Conservation (phyloP, 2,888 invertebrate genomes). For the Macrophya alboannulata region DNA sequence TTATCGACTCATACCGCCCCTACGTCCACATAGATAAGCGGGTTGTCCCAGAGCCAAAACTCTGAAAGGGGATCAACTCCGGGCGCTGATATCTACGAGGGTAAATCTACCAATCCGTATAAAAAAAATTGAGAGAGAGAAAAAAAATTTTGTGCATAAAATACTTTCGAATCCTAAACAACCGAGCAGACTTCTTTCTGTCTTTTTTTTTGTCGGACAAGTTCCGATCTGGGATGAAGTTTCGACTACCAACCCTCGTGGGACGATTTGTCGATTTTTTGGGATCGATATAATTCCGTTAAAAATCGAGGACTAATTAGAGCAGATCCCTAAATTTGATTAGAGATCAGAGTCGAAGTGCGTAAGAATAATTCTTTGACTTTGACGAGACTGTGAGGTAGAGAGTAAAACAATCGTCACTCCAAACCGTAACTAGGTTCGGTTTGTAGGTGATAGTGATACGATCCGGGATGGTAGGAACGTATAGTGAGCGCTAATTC, state of each 20-base stretch:
- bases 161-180: neutral
- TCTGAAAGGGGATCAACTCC: slow-evolving; percentile 22
- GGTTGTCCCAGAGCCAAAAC: slow-evolving; percentile 25
- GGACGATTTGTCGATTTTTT: no score
- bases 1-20: slow-evolving; percentile 18
- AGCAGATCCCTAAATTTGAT: neutral
- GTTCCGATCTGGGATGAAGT: no score
- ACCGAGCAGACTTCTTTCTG: neutral
- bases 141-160: neutral
- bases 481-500: slow-evolving; percentile 16
- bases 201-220: neutral
- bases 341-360: neutral
- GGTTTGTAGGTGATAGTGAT: neutral
- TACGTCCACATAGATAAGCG: neutral
- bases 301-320: neutral
- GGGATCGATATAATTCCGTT: neutral
- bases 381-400: neutral
- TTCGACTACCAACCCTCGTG: no score
- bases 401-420: neutral
- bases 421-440: neutral
- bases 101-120: slow-evolving; percentile 2
- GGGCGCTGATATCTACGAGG: slow-evolving; percentile 10
- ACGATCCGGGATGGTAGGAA: neutral
- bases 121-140: neutral
- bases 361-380: neutral